These are phyloP conservation scores for Drosophila nigrodunni DNA, from an alignment of 1,140 invertebrate genomes.

Conservation along the genomic window DNA sequence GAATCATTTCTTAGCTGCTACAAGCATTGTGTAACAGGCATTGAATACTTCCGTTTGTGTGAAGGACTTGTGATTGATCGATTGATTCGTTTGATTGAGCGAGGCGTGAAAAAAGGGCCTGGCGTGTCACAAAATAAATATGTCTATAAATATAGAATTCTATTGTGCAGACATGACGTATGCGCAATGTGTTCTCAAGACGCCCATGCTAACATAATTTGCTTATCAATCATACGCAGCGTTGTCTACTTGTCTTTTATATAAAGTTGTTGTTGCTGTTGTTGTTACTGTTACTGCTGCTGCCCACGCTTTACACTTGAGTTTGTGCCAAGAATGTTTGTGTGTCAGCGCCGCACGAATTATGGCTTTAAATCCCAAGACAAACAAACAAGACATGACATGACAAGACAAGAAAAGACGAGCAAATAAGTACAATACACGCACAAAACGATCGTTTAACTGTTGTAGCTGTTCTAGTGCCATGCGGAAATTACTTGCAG, in stretches of 20 bases:
- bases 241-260: constrained; percentile 36
- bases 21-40: constrained; percentile 11
- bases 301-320: constrained; percentile 61
- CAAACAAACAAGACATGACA: constrained; percentile 47
- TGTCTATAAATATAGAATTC: constrained; percentile 7
- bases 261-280: no score
- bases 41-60: constrained; percentile 58
- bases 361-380: constrained; percentile 65
- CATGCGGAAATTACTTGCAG: constrained; percentile 76
- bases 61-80: constrained; percentile 67
- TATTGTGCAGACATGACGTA: constrained; percentile 53
- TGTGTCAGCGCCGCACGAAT: constrained; percentile 74
- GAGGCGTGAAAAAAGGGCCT: constrained; percentile 54
- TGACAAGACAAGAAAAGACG: constrained; percentile 56
- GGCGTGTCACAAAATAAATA: constrained; percentile 13
- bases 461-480: constrained; percentile 48
- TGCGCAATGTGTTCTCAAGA: constrained; percentile 42
- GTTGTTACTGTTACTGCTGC: not conserved
- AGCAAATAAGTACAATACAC: constrained; percentile 44
- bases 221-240: constrained; percentile 79
- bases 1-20: constrained; percentile 59
- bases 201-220: constrained; percentile 44
- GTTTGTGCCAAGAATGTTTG: constrained; percentile 60
- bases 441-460: constrained; percentile 25
- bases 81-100: constrained; percentile 29